Conservation (phyloP, 2,797 vertebrate species). For the Sitta carolinensis region DNA sequence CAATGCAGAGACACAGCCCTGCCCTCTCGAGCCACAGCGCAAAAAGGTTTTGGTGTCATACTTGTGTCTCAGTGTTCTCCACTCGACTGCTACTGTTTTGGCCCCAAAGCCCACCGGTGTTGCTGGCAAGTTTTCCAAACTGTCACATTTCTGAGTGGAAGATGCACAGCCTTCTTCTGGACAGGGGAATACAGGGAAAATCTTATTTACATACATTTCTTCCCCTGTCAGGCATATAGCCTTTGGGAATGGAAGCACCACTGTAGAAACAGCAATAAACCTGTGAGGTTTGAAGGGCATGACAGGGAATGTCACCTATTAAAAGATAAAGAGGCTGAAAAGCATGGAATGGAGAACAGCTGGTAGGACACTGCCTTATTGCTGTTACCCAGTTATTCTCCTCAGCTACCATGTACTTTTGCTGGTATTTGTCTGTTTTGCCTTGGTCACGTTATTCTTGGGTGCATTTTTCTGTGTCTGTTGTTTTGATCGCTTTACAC, state of each 20-base stretch:
- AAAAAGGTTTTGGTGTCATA: neutral
- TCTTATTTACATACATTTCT: neutral
- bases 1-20: neutral
- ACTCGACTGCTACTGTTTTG: neutral
- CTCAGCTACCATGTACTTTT: neutral
- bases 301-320: neutral
- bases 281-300: neutral
- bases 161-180: neutral
- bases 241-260: neutral
- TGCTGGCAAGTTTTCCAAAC: neutral
- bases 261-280: slow-evolving; percentile 4
- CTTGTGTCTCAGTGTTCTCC: neutral
- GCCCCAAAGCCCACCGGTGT: neutral
- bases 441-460: neutral
- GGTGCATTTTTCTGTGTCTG: neutral
- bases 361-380: neutral
- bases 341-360: neutral
- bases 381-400: neutral
- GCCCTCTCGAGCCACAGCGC: neutral
- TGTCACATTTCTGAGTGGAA: neutral
- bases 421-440: neutral
- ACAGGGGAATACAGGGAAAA: neutral
- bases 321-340: slow-evolving; percentile 5
- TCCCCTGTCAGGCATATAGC: neutral
- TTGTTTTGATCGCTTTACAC: neutral